Base-by-base conservation (phyloP, 2,797 vertebrate species). In the Parotocinclus haroldoi region DNA sequence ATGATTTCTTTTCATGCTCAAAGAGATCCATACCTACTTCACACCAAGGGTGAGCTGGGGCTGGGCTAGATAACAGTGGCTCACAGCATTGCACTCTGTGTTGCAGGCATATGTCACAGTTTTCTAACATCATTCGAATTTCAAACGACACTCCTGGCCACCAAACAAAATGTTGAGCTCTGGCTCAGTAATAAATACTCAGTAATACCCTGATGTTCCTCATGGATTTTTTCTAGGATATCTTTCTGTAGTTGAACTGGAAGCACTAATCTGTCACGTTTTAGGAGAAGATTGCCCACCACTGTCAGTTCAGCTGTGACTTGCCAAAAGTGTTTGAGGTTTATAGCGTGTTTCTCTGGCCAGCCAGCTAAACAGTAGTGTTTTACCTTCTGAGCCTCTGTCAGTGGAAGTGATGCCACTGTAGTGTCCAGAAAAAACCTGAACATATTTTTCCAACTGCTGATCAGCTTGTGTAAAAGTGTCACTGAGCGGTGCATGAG, bases 391-490 rank as follows among this genome's bases (percentile, higher is more conserved):
- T 38, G 55, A 37, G 46, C 55, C 3, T 69, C 44, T 5, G 68
- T 71, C 6, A 45, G 58, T 7, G 55, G 71, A 18, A 77, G 40
- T 7, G 16, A 53, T 1, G 38, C 11, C 2, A 72, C n/a, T 3
- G 79, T 14, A 16, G 11, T 7, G 36, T 73, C 69, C 3, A 78
- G 27, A n/a, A 49, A 62, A 77, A 9, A 77, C 63, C 10, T 74
- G 38, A 0, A 60, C 52, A 1, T 74, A 71, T 54, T 59, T 65
- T 44, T 66, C 69, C 10, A 71, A 18, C 14, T 58, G 9, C 3
- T 60, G 63, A 12, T 75, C 51, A 0, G 10, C 63, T 19, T 3
- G 27, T 9, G 69, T 45, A 1, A 45, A 46, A 1, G 42, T 3
- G 8, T 50, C 65, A 7, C 0, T 14, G 12, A 70, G 44, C 2